Evolutionary conservation across 2,113 vertebrate genomes (phyloP), one percentile per base, ranked within the genome.

Genomic region (Scomber colias): DNA sequence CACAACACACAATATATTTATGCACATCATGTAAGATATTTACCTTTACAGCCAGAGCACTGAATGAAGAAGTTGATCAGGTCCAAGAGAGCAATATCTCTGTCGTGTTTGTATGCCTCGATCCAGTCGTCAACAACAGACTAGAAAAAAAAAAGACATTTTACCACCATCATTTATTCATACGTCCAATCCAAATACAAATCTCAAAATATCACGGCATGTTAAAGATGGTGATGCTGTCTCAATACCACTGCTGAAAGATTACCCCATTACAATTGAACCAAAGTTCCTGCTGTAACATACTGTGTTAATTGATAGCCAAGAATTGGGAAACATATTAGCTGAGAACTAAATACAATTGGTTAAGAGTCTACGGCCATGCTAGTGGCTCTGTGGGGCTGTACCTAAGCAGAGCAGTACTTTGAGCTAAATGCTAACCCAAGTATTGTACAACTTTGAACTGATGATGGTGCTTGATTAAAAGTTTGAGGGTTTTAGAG

Each of bases 11-110:
- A 30, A 3, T 8, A 45, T 30, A 46, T 54, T 50, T 1, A 73
- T 4, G 61, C 14, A 21, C 27, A 65, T 8, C 1, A 13, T 11
- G 4, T 74, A n/a, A 44, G 48, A 71, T 4, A 80, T 89, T 90
- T 93, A 98, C 98, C 98, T 99, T 96, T 99, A 90, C 98, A 99
- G 86, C 97, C 98, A 53, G 97, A 98, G 93, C 98, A 99, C 94
- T 99, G 98, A 92, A 99, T 99, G 91, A 99, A 99, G 94, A 99
- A 99, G 90, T 99, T 99, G 94, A 99, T 99, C 84, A 99, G 95
- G 90, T 98, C 98, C 94, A 99, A 95, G 71, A 99, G 96, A 77
- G 97, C 97, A 75, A 94, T 93, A 92, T 99, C 98, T 86, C 97
- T 93, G 89, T 99, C 97, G 71, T 96, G 94, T 92, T 99, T 99